These are phyloP conservation scores for Volucella bombylans DNA, from an alignment of 2,888 invertebrate species.

Conservation along the genomic window DNA sequence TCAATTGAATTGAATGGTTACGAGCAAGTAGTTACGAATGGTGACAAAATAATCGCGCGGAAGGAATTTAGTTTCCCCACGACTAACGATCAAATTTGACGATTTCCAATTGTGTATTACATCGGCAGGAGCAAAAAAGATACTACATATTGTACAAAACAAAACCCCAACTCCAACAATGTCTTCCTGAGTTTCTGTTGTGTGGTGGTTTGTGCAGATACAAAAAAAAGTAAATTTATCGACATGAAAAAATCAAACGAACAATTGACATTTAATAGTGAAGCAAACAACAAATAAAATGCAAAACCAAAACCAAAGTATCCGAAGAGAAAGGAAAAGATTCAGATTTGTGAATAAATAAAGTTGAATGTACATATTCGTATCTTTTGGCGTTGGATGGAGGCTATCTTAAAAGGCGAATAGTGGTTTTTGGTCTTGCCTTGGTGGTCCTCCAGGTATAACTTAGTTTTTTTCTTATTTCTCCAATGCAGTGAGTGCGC, in stretches of 20 bases:
- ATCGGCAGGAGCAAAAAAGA: neutral
- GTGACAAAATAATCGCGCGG: slow-evolving; percentile 18
- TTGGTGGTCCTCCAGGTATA: slow-evolving; percentile 16
- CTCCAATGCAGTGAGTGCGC: slow-evolving; percentile 18
- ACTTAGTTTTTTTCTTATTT: slow-evolving; percentile 16
- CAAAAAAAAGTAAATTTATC: slow-evolving; percentile 28
- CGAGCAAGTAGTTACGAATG: neutral
- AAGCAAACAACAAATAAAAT: slow-evolving; percentile 1
- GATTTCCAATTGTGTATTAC: slow-evolving; percentile 58
- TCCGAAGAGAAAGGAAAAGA: slow-evolving; percentile 58
- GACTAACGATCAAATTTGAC: slow-evolving; percentile 55
- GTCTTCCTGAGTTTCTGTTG: slow-evolving; percentile 43
- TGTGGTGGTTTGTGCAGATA: slow-evolving; percentile 14
- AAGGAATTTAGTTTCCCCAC: slow-evolving; percentile 4
- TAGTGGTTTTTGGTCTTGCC: neutral
- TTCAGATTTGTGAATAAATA: slow-evolving; percentile 56
- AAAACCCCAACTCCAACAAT: neutral
- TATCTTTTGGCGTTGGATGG: neutral
- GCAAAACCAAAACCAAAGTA: slow-evolving; percentile 21
- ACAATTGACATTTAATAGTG: neutral
- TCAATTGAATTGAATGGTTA: slow-evolving; percentile 45
- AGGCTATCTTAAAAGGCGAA: neutral
- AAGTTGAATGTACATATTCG: slow-evolving; percentile 51
- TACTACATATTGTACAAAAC: slow-evolving; percentile 14
- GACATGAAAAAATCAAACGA: slow-evolving; percentile 44